A percentile compares a stretch with the other conserved stretches of the same genome.
phyloP scores from a whole-genome alignment of 2,113 vertebrate species.

The Phrynosoma platyrhinos region DNA sequence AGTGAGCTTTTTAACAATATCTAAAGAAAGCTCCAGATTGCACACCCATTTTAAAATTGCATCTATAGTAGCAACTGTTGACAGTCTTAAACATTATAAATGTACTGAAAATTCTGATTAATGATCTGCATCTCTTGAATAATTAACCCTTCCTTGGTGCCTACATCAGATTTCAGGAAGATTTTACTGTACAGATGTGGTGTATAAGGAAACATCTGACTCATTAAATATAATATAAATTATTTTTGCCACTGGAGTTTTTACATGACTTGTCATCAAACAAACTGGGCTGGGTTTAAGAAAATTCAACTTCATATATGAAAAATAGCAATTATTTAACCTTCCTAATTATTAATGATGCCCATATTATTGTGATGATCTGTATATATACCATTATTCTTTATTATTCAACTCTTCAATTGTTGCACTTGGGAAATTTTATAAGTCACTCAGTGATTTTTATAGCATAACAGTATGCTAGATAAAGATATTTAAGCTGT shows the following conservation, averaged over 20 bases:
- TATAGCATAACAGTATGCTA: constrained; percentile 93
- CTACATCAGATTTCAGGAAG: constrained; percentile 53
- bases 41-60: not conserved
- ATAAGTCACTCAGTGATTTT: constrained; percentile 91
- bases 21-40: constrained; percentile 46
- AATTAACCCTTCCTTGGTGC: constrained; percentile 72
- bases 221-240: constrained; percentile 62
- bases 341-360: constrained; percentile 66
- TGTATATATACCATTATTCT: constrained; percentile 76
- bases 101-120: constrained; percentile 55
- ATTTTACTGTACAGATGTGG: constrained; percentile 43
- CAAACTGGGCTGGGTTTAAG: constrained; percentile 42
- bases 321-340: constrained; percentile 52
- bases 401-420: constrained; percentile 80
- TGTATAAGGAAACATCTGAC: constrained; percentile 42
- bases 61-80: constrained; percentile 44
- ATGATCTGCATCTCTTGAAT: constrained; percentile 70
- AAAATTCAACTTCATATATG: constrained; percentile 51
- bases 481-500: constrained; percentile 99
- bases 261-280: constrained; percentile 45
- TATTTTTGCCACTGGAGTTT: constrained; percentile 59
- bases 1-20: constrained; percentile 16
- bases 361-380: constrained; percentile 72
- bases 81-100: constrained; percentile 48
- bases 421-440: constrained; percentile 81